Evolutionary conservation across 2,113 vertebrate species (phyloP), one percentile per base, ranked within the genome.

Genomic region (Anoura caudifer): DNA sequence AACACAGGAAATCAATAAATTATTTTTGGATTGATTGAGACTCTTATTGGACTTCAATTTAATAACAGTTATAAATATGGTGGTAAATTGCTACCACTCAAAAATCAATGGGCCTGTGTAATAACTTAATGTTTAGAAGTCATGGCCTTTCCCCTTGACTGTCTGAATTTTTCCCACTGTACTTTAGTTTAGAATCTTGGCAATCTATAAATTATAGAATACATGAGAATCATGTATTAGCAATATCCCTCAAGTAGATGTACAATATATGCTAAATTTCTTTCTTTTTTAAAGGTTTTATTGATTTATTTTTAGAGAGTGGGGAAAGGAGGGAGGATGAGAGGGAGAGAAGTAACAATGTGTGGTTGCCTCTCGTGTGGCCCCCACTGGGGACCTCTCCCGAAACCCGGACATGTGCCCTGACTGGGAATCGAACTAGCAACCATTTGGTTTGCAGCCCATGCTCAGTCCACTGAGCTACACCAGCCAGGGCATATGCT

Each of bases 81-180:
- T 47, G 52, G 82, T 33, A 97, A 95, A 93, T 82, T 20, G 10
- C 22, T 82, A 86, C 28, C n/a, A 36, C 33, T 38, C 14, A 93
- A 41, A 43, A 95, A 93, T 97, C 91, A 85, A 95, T 94, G 5
- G 52, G 4, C n/a, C 67, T 11, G 0, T 89, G 94, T 86, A 95
- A 96, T 47, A 52, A 93, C 38, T 9, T 96, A 43, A 41, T 91
- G 33, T 72, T 95, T 82, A 91, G 61, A 84, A 88, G 59, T 56
- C 82, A 97, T 86, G 38, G 70, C 33, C 79, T 80, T 0, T 13
- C 22, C 41, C 36, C 65, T 45, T 81, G 90, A 63, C 61, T 83
- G 43, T 76, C 33, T 1, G 0, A 73, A 10, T 67, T 93, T 69
- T 56, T 59, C 38, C 38, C 16, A n/a, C 17, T 77, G 17, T 12